phyloP scores from a whole-genome alignment of 1,140 invertebrate species.

The Apolygus lucorum region DNA sequence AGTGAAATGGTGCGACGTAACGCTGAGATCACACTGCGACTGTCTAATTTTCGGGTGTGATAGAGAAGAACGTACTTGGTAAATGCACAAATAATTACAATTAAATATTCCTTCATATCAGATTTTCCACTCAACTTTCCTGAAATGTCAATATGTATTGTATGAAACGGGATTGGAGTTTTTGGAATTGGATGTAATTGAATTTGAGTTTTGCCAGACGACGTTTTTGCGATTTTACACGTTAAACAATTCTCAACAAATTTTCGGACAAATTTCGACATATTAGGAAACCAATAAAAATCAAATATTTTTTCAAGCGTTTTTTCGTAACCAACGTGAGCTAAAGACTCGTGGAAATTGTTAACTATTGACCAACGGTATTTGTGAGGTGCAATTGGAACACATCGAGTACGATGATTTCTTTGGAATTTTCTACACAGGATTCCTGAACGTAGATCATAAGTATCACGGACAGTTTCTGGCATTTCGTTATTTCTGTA shows the following conservation, averaged over 20 bases:
- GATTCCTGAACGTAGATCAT: not conserved
- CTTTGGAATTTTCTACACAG: slow-evolving; percentile 8
- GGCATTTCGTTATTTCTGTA: not conserved
- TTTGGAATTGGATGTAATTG: slow-evolving; percentile 24
- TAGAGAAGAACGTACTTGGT: not conserved
- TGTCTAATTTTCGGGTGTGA: not conserved
- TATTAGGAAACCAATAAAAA: slow-evolving; percentile 20
- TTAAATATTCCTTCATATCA: slow-evolving; percentile 24
- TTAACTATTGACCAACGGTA: not conserved
- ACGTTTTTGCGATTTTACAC: slow-evolving; percentile 10
- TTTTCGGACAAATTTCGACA: slow-evolving; percentile 19
- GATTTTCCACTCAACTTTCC: slow-evolving; percentile 18
- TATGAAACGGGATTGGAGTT: not conserved
- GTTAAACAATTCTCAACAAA: slow-evolving; percentile 22
- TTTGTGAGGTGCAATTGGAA: not conserved
- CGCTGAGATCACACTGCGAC: too few relatives aligned
- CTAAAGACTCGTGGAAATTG: not conserved
- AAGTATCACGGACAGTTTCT: slow-evolving; percentile 1
- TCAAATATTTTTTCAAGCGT: not conserved
- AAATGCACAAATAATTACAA: slow-evolving; percentile 28
- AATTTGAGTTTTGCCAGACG: slow-evolving; percentile 18
- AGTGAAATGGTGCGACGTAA: too few relatives aligned
- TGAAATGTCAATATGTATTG: slow-evolving; percentile 18
- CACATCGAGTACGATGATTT: not conserved
- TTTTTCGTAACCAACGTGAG: not conserved